phyloP scores from a whole-genome alignment of 2,113 vertebrate species.

The Clarias gariepinus region DNA sequence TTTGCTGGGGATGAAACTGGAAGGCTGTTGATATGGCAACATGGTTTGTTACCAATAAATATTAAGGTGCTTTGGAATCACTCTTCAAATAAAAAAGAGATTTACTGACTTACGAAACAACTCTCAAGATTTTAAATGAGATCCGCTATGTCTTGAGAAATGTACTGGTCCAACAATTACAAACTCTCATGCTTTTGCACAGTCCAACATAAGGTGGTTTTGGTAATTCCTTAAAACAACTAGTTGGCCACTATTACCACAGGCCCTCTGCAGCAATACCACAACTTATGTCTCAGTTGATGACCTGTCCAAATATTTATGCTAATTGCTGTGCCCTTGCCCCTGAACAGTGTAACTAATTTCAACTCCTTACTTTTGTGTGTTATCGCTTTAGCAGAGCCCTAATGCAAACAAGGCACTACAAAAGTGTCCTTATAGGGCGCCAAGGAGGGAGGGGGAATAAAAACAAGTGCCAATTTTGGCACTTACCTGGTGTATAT shows the following conservation, averaged over 20 bases:
- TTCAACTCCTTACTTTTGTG: slow-evolving; percentile 52
- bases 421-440: slow-evolving; percentile 75
- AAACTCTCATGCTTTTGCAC: background rate
- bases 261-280: slow-evolving; percentile 53
- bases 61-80: background rate
- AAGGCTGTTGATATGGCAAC: slow-evolving; percentile 3
- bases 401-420: slow-evolving; percentile 74
- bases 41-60: background rate
- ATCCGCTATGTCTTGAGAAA: background rate
- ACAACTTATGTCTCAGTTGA: slow-evolving; percentile 44
- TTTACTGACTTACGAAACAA: background rate
- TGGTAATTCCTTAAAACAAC: slow-evolving; percentile 44
- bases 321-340: slow-evolving; percentile 48
- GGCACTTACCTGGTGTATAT: slow-evolving; percentile 76
- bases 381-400: slow-evolving; percentile 62
- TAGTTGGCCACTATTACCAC: slow-evolving; percentile 56
- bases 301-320: slow-evolving; percentile 66
- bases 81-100: background rate
- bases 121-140: background rate
- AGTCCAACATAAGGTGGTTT: background rate
- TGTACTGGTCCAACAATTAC: background rate
- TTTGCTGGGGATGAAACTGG: background rate
- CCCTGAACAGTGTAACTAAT: slow-evolving; percentile 72
- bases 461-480: slow-evolving; percentile 72
- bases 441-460: slow-evolving; percentile 50